These are phyloP conservation scores for Ianthella basta DNA, from an alignment of 37 sponge, comb jelly and placozoan genomes.

Conservation along the genomic window DNA sequence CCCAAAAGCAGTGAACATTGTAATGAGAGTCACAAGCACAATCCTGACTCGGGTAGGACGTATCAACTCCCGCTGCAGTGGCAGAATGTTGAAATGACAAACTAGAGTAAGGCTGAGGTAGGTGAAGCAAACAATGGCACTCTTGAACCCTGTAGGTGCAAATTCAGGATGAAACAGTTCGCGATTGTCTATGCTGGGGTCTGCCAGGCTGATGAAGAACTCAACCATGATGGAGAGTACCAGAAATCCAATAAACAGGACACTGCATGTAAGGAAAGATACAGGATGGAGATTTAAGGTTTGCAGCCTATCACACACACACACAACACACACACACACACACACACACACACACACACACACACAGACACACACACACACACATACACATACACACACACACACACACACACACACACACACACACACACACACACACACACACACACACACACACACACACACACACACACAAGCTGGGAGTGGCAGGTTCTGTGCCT, in stretches of 20 bases:
- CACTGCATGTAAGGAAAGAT: not conserved
- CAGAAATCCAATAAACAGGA: slow-evolving; percentile 17
- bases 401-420: slow-evolving; percentile 7
- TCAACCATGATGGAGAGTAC: not conserved
- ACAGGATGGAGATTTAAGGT: too few species aligned
- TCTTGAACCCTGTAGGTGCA: not conserved
- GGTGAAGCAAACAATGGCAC: slow-evolving; percentile 48
- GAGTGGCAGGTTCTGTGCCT: too few species aligned
- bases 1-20: slow-evolving; percentile 50
- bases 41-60: slow-evolving; percentile 36
- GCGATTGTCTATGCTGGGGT: not conserved
- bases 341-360: not conserved
- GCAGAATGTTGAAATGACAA: slow-evolving; percentile 83
- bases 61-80: slow-evolving; percentile 71
- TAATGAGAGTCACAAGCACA: slow-evolving; percentile 34
- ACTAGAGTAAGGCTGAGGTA: slow-evolving; percentile 75
- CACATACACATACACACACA: too few species aligned
- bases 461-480: too few species aligned
- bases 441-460: too few species aligned
- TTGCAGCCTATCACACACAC: too few species aligned
- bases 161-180: not conserved
- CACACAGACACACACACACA: slow-evolving; percentile 20
- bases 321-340: not conserved
- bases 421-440: not conserved
- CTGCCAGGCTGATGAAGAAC: not conserved